Percentiles rank a stretch among this genome's conserved stretches.
phyloP scores from a whole-genome alignment of 2,113 vertebrate genomes.

The Cnemophilus loriae region DNA sequence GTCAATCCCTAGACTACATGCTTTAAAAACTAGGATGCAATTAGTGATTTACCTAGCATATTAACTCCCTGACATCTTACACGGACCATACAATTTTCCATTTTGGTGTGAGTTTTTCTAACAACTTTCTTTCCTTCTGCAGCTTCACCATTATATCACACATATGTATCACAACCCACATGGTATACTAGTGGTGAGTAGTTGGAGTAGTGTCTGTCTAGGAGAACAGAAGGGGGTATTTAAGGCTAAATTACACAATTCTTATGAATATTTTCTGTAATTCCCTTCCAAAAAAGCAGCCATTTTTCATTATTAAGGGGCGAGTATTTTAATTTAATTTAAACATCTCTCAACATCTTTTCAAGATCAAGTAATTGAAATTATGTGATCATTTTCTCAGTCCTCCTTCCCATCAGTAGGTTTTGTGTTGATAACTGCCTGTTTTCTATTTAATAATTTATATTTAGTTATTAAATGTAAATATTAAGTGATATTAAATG shows the following conservation, averaged over 20 bases:
- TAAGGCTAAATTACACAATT: background rate
- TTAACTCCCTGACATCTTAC: background rate
- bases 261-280: background rate
- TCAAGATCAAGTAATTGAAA: background rate
- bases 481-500: background rate
- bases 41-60: background rate
- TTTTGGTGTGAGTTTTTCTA: background rate
- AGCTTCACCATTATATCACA: background rate
- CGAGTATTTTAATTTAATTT: background rate
- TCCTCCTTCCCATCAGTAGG: background rate
- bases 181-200: slow-evolving; percentile 57
- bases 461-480: background rate
- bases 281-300: background rate
- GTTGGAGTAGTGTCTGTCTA: background rate
- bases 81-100: background rate
- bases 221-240: background rate
- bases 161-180: rapidly evolving
- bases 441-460: background rate
- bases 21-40: background rate
- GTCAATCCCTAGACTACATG: background rate
- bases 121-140: background rate
- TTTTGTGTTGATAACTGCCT: background rate
- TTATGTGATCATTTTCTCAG: background rate
- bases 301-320: background rate
- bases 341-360: background rate